Base-by-base conservation (phyloP, 2,113 vertebrate species). In the Mesembrinibis cayennensis region DNA sequence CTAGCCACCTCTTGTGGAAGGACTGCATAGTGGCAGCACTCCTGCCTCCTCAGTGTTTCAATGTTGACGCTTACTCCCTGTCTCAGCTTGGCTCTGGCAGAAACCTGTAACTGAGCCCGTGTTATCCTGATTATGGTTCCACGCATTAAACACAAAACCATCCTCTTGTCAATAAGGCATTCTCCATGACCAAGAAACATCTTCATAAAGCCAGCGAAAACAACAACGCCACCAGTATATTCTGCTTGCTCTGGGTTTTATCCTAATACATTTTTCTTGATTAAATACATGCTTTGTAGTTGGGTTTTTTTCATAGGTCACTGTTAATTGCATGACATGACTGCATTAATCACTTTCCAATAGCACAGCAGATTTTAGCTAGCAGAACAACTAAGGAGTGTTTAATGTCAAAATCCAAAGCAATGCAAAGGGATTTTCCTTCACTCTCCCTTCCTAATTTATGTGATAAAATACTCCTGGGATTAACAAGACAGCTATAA, bases 401-500 rank as follows among this genome's bases (percentile, higher is more conserved):
- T 71, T 96, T 92, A 92, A 94, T 44, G 86, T 85, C 87, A 89
- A 96, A 96, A 93, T 56, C 49, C 42, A 89, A 95, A 94, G 66
- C 82, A 89, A 27, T 58, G 67, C 23, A 58, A 92, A 93, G 38
- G 89, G 86, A 97, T 97, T 97, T 95, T 90, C 79, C 74, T 78
- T 83, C 49, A 58, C 29, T 69, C 13, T 78, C 42, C 12, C 63
- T 88, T 96, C 71, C 73, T 87, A 94, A 94, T 84, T 93, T 79
- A 96, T 70, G 71, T 82, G 89, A 93, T 84, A 96, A 97, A 94
- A 92, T 49, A 92, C 63, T 83, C 66, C 27, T 79, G 71, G 80
- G 89, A 96, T 97, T 97, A 97, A 89, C 76, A 71, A 72, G n/a
- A 94, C 55, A 81, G 93, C 70, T 86, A 94, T 92, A 92, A 96